Evolutionary conservation across 2,113 vertebrate genomes (phyloP).

Genomic region (Grammomys dolichurus): DNA sequence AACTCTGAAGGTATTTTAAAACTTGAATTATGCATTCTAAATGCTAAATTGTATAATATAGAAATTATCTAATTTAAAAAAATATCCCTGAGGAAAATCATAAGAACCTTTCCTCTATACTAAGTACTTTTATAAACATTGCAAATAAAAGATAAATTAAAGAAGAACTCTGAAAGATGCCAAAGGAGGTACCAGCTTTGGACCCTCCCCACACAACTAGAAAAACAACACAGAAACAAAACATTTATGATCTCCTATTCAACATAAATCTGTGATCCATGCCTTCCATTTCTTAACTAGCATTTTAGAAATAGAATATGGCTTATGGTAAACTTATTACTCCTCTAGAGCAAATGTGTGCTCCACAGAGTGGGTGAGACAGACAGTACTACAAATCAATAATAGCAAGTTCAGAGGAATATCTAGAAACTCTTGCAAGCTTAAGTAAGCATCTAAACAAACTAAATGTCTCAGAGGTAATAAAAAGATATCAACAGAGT

Average conservation of each 20-base stretch:
- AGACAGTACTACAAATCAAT: background rate
- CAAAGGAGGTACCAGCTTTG: background rate
- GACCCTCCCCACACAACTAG: background rate
- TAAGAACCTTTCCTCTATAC: background rate
- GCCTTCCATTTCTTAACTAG: background rate
- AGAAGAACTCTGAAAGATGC: background rate
- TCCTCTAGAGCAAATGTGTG: background rate
- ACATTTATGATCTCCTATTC: background rate
- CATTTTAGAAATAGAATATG: background rate
- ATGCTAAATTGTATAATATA: background rate
- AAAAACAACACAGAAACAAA: background rate
- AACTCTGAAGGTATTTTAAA: background rate
- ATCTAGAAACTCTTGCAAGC: background rate
- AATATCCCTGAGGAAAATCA: conserved; percentile 6
- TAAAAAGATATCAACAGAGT: conserved; percentile 11
- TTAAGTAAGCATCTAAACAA: conserved; percentile 42
- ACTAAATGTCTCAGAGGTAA: conserved; percentile 33
- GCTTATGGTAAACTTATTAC: background rate
- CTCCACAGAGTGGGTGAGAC: background rate
- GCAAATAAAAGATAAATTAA: background rate
- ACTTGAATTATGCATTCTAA: background rate
- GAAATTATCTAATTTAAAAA: background rate
- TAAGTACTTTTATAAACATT: conserved; percentile 24
- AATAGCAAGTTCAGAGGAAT: background rate
- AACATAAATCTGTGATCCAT: background rate